Percentiles rank a stretch among this genome's conserved stretches.
Conservation (phyloP, 2,797 vertebrate species). For the Spondyliosoma cantharus region DNA sequence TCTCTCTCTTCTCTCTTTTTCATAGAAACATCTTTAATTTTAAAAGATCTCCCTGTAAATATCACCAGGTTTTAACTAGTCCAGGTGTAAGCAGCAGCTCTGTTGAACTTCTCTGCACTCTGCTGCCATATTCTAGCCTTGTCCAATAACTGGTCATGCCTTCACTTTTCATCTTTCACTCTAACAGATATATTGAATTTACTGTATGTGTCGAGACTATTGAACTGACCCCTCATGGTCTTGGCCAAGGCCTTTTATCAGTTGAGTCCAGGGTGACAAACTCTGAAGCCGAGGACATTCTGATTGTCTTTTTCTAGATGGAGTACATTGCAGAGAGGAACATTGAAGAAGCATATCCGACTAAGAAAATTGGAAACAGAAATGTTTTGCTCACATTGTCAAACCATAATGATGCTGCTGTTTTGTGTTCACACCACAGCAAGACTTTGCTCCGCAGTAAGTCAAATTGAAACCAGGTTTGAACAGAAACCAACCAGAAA, state of each 20-base stretch:
- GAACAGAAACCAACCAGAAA: not conserved
- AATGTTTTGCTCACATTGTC: slow-evolving; percentile 1
- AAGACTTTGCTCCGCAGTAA: slow-evolving; percentile 12
- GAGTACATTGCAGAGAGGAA: not conserved
- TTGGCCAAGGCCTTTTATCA: slow-evolving; percentile 20
- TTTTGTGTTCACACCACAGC: slow-evolving; percentile 12
- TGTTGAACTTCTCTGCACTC: not conserved
- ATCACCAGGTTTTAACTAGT: slow-evolving; percentile 6
- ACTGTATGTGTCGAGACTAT: slow-evolving; percentile 13
- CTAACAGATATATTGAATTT: slow-evolving; percentile 28
- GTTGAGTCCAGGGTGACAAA: slow-evolving; percentile 5
- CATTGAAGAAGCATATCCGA: not conserved
- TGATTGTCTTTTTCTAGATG: not conserved
- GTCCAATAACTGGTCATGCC: slow-evolving; percentile 13
- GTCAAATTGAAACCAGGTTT: slow-evolving; percentile 7
- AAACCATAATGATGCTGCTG: not conserved
- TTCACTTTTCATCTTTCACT: slow-evolving; percentile 28
- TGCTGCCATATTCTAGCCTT: slow-evolving; percentile 14
- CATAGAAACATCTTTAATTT: not conserved
- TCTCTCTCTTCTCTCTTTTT: not conserved
- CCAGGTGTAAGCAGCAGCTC: slow-evolving; percentile 20
- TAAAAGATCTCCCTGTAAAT: not conserved
- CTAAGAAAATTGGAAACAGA: not conserved
- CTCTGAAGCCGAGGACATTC: slow-evolving; percentile 10
- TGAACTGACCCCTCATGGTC: slow-evolving; percentile 12